Percentiles rank a stretch among this genome's conserved stretches.
phyloP scores from a whole-genome alignment of 1,140 invertebrate species.

The Trachymyrmex septentrionalis region DNA sequence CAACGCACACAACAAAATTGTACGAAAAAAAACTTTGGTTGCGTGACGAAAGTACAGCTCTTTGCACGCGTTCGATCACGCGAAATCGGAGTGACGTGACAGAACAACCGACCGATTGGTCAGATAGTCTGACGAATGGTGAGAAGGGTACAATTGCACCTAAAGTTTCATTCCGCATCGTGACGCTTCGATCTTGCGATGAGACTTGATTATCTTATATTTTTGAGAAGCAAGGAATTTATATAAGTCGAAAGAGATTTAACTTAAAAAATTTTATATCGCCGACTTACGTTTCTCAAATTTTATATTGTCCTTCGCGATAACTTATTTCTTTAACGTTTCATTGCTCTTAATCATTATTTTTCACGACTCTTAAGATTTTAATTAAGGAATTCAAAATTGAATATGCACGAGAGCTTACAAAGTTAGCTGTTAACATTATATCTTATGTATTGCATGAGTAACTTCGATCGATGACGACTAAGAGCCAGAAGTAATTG shows the following conservation, averaged over 20 bases:
- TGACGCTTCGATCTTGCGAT: background rate
- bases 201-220: background rate
- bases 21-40: slow-evolving; percentile 55
- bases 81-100: slow-evolving; percentile 63
- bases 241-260: background rate
- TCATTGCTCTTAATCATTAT: background rate
- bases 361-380: background rate
- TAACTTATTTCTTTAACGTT: background rate
- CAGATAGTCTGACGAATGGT: slow-evolving; percentile 59
- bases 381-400: background rate
- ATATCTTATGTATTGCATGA: slow-evolving; percentile 7
- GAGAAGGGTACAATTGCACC: slow-evolving; percentile 41
- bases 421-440: slow-evolving; percentile 3
- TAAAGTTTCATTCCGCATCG: slow-evolving; percentile 34
- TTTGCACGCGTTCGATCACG: slow-evolving; percentile 67
- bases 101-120: slow-evolving; percentile 22
- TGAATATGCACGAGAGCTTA: background rate
- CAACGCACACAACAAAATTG: slow-evolving; percentile 14
- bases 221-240: background rate
- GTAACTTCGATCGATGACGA: slow-evolving; percentile 43
- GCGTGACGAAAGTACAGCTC: slow-evolving; percentile 61
- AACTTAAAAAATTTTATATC: background rate
- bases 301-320: background rate
- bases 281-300: background rate
- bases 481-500: slow-evolving; percentile 38